Base-by-base conservation (phyloP, 2,888 invertebrate species). In the Microchrysa polita region DNA sequence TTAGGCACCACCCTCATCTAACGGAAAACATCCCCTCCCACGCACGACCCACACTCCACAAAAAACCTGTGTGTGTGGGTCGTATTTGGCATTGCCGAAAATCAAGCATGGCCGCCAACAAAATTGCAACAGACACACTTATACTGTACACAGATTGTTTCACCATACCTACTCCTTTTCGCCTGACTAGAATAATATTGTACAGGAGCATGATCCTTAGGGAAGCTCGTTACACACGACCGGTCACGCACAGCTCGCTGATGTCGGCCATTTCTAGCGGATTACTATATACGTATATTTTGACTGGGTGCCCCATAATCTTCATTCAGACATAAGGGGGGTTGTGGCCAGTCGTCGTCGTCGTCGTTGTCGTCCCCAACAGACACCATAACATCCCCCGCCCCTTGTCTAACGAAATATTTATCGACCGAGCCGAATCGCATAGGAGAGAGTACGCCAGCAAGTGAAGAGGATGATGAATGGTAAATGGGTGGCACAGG, bases 181-280 rank as follows among this genome's bases (percentile, higher is more conserved):
- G n/a, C n/a, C n/a, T n/a, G 27, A 7, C 27, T 34, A 34, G 7
- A n/a, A n/a, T n/a, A n/a, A n/a, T n/a, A 34, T 34, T 34, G 27
- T 34, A n/a, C n/a, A 7, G 5, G 61, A 27, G 53, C 23, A n/a
- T 53, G 23, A 27, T 23, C 16, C 52, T 22, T 52, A 1, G 52
- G 7, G 23, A 53, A 67, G n/a, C 53, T 67, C 52, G 67, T 67
- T 67, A 53, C 53, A 52, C 67, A 52, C 52, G 27, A 53, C 22
- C 67, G 34, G 34, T 18, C 53, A 23, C 16, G 48, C 1, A 40
- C 20, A 10, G 18, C 22, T 40, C 12, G n/a, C 61, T 40, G 40
- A n/a, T 10, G 27, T 34, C 40, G 27, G 27, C 27, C 27, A 34
- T 34, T 34, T 34, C 4, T 34, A 40, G 61, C 12, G 40, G 55